A percentile compares a stretch with the other conserved stretches of the same genome.
Conservation (phyloP, 2,113 vertebrate species). For the Ctenomys sociabilis region DNA sequence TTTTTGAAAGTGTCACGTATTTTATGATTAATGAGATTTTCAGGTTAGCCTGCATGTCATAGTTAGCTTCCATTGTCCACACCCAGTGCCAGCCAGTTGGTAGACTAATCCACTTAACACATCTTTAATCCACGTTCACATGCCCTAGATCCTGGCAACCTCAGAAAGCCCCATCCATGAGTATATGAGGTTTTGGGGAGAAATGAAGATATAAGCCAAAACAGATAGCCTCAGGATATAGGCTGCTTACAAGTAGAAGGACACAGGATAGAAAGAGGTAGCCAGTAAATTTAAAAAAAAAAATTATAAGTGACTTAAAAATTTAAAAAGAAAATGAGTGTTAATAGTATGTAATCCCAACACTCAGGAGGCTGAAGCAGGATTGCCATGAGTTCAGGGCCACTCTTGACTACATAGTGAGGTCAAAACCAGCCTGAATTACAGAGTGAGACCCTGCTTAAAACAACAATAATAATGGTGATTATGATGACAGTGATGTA, state of each 20-base stretch:
- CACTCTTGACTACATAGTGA: background rate
- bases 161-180: background rate
- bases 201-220: background rate
- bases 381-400: background rate
- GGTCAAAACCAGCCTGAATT: background rate
- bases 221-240: background rate
- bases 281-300: constrained; percentile 30
- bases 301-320: constrained; percentile 26
- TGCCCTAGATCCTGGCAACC: background rate
- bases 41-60: background rate
- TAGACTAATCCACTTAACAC: background rate
- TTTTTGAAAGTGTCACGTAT: background rate
- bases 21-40: background rate
- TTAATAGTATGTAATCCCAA: constrained; percentile 24
- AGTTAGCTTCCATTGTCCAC: background rate
- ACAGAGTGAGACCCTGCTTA: too few species aligned
- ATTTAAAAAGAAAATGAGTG: constrained; percentile 50
- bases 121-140: background rate
- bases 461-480: too few species aligned
- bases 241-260: background rate
- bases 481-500: background rate
- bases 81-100: background rate
- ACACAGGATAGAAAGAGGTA: background rate
- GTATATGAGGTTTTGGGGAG: background rate
- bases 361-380: background rate